Conservation (phyloP, 1,140 invertebrate species). For the Drosophila pseudoananassae region DNA sequence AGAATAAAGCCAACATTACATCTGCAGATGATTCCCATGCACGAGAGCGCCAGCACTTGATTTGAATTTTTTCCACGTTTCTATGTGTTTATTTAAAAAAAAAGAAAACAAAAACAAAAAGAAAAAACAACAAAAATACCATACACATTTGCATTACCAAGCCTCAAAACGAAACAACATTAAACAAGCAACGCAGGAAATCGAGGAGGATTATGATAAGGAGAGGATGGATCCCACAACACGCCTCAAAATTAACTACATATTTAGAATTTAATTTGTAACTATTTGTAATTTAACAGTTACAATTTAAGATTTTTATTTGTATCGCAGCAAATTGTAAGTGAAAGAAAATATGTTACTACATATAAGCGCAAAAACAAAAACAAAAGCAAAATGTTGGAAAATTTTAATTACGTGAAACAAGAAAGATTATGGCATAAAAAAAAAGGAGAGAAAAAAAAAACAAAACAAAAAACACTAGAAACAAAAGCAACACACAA, state of each 20-base stretch:
- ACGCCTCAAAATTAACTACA: conserved; percentile 78
- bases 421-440: conserved; percentile 62
- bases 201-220: conserved; percentile 11
- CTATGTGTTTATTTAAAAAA: conserved; percentile 73
- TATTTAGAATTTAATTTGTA: conserved; percentile 80
- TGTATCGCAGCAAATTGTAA: conserved; percentile 79
- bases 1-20: background rate
- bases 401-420: conserved; percentile 70
- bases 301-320: conserved; percentile 82
- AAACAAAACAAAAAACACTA: conserved; percentile 63
- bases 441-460: conserved; percentile 50
- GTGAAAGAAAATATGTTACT: conserved; percentile 77
- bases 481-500: conserved; percentile 57
- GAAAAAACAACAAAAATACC: too few relatives aligned
- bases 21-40: conserved; percentile 45
- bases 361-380: conserved; percentile 77
- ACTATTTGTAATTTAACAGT: conserved; percentile 80
- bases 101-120: background rate
- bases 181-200: conserved; percentile 29
- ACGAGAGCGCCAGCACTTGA: conserved; percentile 68
- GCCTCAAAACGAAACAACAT: conserved; percentile 23
- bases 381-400: conserved; percentile 69
- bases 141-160: conserved; percentile 77
- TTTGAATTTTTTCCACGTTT: conserved; percentile 80
- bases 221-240: conserved; percentile 48